A percentile compares a stretch with the other conserved stretches of the same genome.
Evolutionary conservation across 2,113 vertebrate species (phyloP).

Genomic region (Macrotus californicus): DNA sequence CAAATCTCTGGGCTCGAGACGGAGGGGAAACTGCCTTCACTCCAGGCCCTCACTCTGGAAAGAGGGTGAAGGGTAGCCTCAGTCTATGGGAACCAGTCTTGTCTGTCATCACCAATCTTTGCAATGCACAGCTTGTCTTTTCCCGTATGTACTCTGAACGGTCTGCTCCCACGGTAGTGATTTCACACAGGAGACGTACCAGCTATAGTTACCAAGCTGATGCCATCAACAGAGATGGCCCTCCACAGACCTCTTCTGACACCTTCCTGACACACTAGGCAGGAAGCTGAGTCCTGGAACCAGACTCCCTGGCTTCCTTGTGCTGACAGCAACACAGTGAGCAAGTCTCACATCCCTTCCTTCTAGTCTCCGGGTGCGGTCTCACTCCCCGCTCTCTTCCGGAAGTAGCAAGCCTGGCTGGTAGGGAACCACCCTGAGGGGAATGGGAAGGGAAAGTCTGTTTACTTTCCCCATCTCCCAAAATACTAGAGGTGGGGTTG

Average conservation of each 20-base stretch:
- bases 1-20: not conserved
- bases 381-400: not conserved
- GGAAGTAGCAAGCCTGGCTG: not conserved
- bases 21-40: not conserved
- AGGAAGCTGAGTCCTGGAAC: not conserved
- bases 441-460: slow-evolving; percentile 10
- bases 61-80: not conserved
- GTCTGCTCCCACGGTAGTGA: not conserved
- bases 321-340: not conserved
- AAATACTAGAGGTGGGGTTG: slow-evolving; percentile 28
- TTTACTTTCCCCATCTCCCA: slow-evolving; percentile 61
- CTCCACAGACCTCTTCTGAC: not conserved
- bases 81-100: not conserved
- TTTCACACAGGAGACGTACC: not conserved
- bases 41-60: slow-evolving; percentile 12
- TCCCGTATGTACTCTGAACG: not conserved
- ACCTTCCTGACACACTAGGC: not conserved
- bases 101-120: not conserved
- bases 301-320: not conserved
- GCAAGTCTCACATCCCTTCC: not conserved
- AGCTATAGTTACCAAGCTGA: not conserved
- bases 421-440: slow-evolving; percentile 63
- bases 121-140: not conserved
- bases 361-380: not conserved
- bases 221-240: not conserved